Evolutionary conservation across 1,140 invertebrate genomes (phyloP), one percentile per base, ranked within the genome.

Genomic region (Matsumurasca onukii): DNA sequence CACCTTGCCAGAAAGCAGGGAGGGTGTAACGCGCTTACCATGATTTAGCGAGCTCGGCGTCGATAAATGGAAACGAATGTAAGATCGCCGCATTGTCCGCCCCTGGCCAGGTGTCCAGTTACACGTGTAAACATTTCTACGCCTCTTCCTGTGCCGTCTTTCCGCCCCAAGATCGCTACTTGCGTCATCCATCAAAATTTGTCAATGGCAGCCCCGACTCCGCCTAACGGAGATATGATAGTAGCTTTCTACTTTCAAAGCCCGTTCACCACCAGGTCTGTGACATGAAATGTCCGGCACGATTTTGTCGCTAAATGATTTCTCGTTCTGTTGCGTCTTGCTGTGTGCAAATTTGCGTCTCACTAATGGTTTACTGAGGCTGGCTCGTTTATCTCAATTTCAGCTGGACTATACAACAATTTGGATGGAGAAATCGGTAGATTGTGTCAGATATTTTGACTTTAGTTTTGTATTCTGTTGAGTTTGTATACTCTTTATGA

Each of bases 131-230:
- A 39, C 34, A 39, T 17, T 9, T 9, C 34, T 39, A 5, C 55
- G 22, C 55, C 55, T 59, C 55, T 59, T 59, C 55, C 55, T 59
- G 49, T 52, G 12, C 39, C 17, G n/a, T n/a, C n/a, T n/a, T n/a
- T n/a, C n/a, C n/a, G n/a, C n/a, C n/a, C n/a, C n/a, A n/a, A n/a
- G n/a, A n/a, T n/a, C n/a, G n/a, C n/a, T n/a, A n/a, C 55, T 59
- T 59, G 55, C 55, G 55, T 59, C 15, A 59, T 59, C 25, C 22
- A 59, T 59, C 55, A 59, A 59, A 25, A 59, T 59, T 59, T 59
- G 55, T 59, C 55, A 59, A 59, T 59, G 55, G 24, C 12, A 3
- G 5, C 55, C 25, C 25, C 55, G 55, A 17, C 55, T 27, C 25
- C 5, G 24, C 22, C 55, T 59, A 59, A 59, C 55, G 55, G 15